A percentile compares a stretch with the other conserved stretches of the same genome.
These are phyloP conservation scores for Cyphomyrmex costatus DNA, from an alignment of 1,140 invertebrate genomes.

Conservation along the genomic window DNA sequence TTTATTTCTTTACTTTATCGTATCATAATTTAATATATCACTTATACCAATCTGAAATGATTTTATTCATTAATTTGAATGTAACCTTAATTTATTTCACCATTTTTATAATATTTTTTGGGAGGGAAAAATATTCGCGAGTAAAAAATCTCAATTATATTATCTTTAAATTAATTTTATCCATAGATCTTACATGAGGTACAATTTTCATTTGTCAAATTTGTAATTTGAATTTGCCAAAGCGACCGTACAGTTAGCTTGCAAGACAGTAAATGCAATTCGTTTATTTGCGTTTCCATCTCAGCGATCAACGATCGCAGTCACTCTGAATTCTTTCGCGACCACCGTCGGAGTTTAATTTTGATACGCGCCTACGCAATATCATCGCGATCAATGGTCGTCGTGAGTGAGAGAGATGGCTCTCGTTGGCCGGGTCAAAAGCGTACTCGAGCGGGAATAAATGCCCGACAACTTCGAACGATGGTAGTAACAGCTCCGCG, in stretches of 20 bases:
- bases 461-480: conserved; percentile 69
- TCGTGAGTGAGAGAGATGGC: conserved; percentile 58
- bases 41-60: neutral
- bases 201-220: neutral
- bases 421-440: conserved; percentile 58
- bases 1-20: conserved; percentile 1
- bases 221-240: conserved; percentile 24
- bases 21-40: neutral
- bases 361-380: conserved; percentile 67
- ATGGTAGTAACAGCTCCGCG: conserved; percentile 65
- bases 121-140: neutral
- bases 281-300: conserved; percentile 54
- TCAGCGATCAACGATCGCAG: conserved; percentile 45
- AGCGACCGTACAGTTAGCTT: neutral
- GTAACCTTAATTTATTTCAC: neutral
- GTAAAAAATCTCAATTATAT: neutral
- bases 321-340: conserved; percentile 58
- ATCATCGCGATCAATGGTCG: conserved; percentile 67
- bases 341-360: conserved; percentile 63
- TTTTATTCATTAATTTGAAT: neutral
- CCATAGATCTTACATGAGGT: neutral
- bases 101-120: neutral
- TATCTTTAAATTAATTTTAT: conserved; percentile 17
- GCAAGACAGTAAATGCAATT: conserved; percentile 42
- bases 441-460: conserved; percentile 71